Evolutionary conservation across 2,888 invertebrate species (phyloP).

Genomic region (Fragum fragum): DNA sequence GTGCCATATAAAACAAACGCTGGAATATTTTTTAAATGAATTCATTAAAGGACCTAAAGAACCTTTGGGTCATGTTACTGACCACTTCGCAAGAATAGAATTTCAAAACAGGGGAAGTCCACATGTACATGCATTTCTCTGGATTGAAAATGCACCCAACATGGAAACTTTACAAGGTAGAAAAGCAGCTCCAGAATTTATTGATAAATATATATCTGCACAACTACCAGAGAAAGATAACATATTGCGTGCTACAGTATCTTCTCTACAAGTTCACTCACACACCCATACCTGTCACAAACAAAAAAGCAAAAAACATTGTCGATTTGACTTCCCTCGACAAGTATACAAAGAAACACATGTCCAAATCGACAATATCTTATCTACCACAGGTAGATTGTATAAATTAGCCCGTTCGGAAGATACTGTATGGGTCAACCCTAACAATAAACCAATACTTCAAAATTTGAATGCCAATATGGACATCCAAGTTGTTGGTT

Average conservation of each 20-base stretch:
- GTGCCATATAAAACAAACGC: conserved; percentile 42
- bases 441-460: conserved; percentile 8
- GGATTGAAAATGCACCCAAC: conserved; percentile 25
- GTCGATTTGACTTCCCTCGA: conserved; percentile 30
- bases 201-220: conserved; percentile 36
- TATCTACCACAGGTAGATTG: background rate
- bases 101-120: conserved; percentile 30
- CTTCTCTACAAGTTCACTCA: too few relatives aligned
- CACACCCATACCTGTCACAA: background rate
- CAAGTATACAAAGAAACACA: background rate
- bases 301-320: background rate
- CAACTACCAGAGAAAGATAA: too few relatives aligned
- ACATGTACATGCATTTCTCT: conserved; percentile 38
- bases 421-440: conserved; percentile 18
- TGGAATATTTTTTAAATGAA: background rate
- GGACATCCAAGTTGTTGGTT: too few relatives aligned
- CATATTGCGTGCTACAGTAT: too few relatives aligned
- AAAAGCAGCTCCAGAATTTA: conserved; percentile 3
- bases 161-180: conserved; percentile 28
- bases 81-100: conserved; percentile 32
- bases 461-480: too few relatives aligned
- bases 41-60: too few relatives aligned
- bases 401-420: conserved; percentile 4
- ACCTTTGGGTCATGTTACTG: background rate
- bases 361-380: background rate